phyloP scores from a whole-genome alignment of 2,113 vertebrate species.

The Austrofundulus limnaeus region DNA sequence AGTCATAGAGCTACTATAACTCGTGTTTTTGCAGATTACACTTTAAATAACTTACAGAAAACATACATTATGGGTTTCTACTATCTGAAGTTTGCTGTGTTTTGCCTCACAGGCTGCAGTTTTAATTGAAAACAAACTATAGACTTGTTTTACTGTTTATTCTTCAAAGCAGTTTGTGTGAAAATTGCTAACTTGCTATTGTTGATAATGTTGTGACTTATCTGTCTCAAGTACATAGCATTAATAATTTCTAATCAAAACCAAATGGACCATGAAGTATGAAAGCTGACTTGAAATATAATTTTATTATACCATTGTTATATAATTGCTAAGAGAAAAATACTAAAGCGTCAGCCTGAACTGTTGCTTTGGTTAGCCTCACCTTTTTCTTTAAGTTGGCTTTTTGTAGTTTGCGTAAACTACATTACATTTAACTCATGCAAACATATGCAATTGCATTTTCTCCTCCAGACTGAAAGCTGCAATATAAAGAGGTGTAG shows the following conservation, averaged over 20 bases:
- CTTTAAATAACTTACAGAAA: background rate
- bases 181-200: background rate
- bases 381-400: background rate
- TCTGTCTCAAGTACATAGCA: no score
- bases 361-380: background rate
- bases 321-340: no score
- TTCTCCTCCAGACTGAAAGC: slow-evolving; percentile 35
- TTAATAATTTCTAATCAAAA: no score
- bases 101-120: background rate
- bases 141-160: background rate
- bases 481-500: slow-evolving; percentile 42
- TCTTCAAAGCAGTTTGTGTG: background rate
- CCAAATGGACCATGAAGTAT: no score
- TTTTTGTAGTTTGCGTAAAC: background rate
- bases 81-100: background rate
- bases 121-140: background rate
- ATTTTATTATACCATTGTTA: no score
- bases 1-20: background rate
- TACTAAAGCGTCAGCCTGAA: background rate
- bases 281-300: no score
- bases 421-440: background rate
- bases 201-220: background rate
- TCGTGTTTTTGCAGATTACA: background rate
- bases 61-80: background rate
- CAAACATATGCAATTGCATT: slow-evolving; percentile 2